These are phyloP conservation scores for Eumacrocentrus americanus DNA, from an alignment of 2,888 invertebrate genomes.

Conservation along the genomic window DNA sequence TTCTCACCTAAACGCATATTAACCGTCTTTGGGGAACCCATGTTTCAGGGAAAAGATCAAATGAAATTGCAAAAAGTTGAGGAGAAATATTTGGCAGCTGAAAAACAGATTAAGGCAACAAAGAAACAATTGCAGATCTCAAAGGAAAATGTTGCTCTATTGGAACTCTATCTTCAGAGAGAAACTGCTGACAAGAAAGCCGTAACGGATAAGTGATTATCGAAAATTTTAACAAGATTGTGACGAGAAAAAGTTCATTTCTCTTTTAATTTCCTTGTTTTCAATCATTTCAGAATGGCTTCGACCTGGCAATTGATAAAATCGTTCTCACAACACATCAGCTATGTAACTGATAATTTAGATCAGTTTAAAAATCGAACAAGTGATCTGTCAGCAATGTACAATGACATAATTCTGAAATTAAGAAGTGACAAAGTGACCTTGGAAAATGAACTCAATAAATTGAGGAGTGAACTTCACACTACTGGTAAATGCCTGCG, in stretches of 20 bases:
- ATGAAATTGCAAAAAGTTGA: background rate
- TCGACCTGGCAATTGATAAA: slow-evolving; percentile 38
- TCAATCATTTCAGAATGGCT: slow-evolving; percentile 34
- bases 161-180: slow-evolving; percentile 19
- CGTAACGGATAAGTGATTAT: slow-evolving; percentile 29
- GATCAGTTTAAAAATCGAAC: slow-evolving; percentile 38
- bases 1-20: background rate
- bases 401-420: slow-evolving; percentile 34
- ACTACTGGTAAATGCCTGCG: background rate
- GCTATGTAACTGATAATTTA: slow-evolving; percentile 41
- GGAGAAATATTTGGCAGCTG: slow-evolving; percentile 26
- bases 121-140: slow-evolving; percentile 35
- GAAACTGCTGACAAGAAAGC: slow-evolving; percentile 23
- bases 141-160: slow-evolving; percentile 28
- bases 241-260: background rate
- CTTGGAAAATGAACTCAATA: background rate
- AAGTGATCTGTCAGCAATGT: slow-evolving; percentile 36
- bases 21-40: background rate
- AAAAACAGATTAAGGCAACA: slow-evolving; percentile 31
- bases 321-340: slow-evolving; percentile 40
- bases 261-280: background rate
- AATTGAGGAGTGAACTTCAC: slow-evolving; percentile 17
- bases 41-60: background rate
- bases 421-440: slow-evolving; percentile 28
- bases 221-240: background rate